Percentiles rank a stretch among this genome's conserved stretches.
Conservation (phyloP, 2,888 invertebrate species). For the Nipponacmea schrenckii region DNA sequence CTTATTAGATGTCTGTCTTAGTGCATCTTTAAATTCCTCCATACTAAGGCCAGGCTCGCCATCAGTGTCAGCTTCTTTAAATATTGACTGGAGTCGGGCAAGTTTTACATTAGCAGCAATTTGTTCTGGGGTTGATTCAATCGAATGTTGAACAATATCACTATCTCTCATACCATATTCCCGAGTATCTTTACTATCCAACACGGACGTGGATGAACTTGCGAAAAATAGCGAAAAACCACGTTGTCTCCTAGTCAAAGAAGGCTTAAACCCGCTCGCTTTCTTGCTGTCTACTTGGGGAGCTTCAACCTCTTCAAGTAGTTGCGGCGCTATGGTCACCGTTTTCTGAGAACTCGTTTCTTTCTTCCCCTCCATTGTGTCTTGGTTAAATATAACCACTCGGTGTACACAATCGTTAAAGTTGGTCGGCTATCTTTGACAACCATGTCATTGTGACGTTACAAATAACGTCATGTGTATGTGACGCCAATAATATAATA, state of each 20-base stretch:
- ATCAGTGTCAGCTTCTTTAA: conserved; percentile 48
- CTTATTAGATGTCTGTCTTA: conserved; percentile 39
- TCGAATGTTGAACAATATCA: conserved; percentile 1
- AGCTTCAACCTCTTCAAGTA: background rate
- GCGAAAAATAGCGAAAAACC: background rate
- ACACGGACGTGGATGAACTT: background rate
- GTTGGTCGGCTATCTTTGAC: too few species aligned
- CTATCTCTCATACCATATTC: conserved; percentile 3
- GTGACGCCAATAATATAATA: too few species aligned
- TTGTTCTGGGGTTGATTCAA: conserved; percentile 1
- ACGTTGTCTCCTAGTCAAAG: background rate
- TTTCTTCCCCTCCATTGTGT: too few species aligned
- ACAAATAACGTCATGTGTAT: too few species aligned
- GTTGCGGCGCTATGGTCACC: background rate
- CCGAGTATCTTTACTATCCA: conserved; percentile 3
- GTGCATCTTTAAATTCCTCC: conserved; percentile 56
- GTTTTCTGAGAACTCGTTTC: background rate
- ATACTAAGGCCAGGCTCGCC: conserved; percentile 48
- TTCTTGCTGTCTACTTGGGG: background rate
- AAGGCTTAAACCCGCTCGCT: background rate
- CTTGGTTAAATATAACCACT: too few species aligned
- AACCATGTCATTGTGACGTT: too few species aligned
- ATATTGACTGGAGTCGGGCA: conserved; percentile 32
- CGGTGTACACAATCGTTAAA: too few species aligned
- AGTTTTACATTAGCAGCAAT: conserved; percentile 15